These are phyloP conservation scores for Atopsyche davidsoni DNA, from an alignment of 1,140 invertebrate species.

Conservation along the genomic window DNA sequence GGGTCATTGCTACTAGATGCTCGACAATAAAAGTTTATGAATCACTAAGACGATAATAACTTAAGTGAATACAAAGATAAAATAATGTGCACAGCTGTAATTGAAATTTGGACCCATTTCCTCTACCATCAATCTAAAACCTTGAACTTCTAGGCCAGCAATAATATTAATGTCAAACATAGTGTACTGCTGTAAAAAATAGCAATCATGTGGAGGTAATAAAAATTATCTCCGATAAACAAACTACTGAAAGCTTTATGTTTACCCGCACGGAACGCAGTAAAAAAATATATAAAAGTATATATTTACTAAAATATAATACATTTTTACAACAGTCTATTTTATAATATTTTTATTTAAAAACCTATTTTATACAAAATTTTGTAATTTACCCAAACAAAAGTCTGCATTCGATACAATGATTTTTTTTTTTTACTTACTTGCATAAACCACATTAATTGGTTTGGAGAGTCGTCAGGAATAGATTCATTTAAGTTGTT, in stretches of 20 bases:
- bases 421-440: conserved; percentile 42
- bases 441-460: conserved; percentile 73
- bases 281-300: not conserved
- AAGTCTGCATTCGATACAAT: conserved; percentile 9
- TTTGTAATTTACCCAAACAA: conserved; percentile 6
- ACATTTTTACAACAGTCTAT: conserved; percentile 5
- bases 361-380: not conserved
- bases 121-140: too few species aligned
- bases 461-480: conserved; percentile 49
- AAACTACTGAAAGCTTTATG: not conserved
- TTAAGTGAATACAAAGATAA: too few species aligned
- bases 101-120: too few species aligned
- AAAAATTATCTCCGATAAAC: too few species aligned
- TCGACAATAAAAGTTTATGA: too few species aligned
- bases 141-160: too few species aligned
- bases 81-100: too few species aligned
- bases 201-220: too few species aligned
- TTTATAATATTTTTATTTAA: conserved; percentile 7
- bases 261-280: not conserved
- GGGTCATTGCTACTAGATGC: too few species aligned
- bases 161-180: too few species aligned
- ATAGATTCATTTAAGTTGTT: conserved; percentile 39
- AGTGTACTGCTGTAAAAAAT: too few species aligned
- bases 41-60: too few species aligned
- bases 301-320: conserved; percentile 5